Base-by-base conservation (phyloP, 2,113 vertebrate species). In the Serinus canaria region DNA sequence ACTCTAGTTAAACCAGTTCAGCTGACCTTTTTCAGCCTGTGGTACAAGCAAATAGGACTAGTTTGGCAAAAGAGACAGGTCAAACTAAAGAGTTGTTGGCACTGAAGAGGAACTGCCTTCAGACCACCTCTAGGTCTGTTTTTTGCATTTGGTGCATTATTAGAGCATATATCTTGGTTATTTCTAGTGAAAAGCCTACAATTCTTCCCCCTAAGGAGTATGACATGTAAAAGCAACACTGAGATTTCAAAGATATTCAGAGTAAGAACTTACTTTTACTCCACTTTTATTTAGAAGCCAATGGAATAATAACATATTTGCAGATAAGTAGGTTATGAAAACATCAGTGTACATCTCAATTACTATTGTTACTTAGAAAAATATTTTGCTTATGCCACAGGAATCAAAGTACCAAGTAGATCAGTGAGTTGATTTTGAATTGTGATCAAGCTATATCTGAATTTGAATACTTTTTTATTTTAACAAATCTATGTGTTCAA, bases 221-320 rank as follows among this genome's bases (percentile, higher is more conserved):
- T 3, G 2, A 44, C 10, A n/a, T n/a, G 12, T 20, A 56, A 64
- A 91, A 62, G 1, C 11, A 55, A 53, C 1, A 1, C 5, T 35
- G 27, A 72, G 13, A 30, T 70, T 87, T 12, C 11, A 31, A 63
- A 62, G 20, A 15, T 41, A 84, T 46, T 5, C 4, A 22, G 10
- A 13, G 18, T 55, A 6, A 50, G 28, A 74, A 78, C 27, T 59
- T 76, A 55, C 7, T 79, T 93, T 70, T 58, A 53, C 10, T 56
- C 3, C 56, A 14, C 2, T 63, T 70, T 69, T 20, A 24, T 11
- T 44, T 66, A 44, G 6, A 69, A 56, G 13, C 6, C 16, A 66
- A 23, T n/a, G 8, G 7, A 59, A 37, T 39, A 67, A 53, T 28
- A 75, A 35, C 11, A 15, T 37, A 70, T 37, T 33, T 75, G 23